Conservation (phyloP, 2,797 vertebrate species). For the Heterohyrax brucei region DNA sequence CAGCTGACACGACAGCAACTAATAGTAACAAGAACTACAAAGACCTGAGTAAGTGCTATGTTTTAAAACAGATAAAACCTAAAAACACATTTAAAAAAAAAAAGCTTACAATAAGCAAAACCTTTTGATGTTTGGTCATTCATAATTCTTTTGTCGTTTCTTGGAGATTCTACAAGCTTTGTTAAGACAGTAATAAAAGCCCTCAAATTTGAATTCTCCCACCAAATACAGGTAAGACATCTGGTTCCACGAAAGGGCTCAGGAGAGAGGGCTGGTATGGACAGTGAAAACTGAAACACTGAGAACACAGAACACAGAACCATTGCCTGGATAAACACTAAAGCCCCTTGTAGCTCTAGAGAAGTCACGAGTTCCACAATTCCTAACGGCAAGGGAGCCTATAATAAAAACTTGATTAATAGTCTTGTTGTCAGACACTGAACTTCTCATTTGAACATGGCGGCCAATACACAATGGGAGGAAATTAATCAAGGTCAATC, state of each 20-base stretch:
- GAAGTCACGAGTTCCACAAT: neutral
- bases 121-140: neutral
- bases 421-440: neutral
- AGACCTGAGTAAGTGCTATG: neutral
- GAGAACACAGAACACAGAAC: neutral
- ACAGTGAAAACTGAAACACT: neutral
- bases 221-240: neutral
- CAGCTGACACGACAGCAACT: no score
- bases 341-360: neutral
- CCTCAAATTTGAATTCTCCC: rapidly evolving
- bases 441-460: neutral
- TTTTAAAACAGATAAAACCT: neutral
- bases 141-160: neutral
- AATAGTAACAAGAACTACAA: no score
- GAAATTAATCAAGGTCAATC: neutral
- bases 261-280: neutral
- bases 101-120: neutral
- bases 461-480: neutral
- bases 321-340: neutral
- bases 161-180: neutral
- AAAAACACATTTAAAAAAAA: neutral
- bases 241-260: neutral
- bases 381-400: neutral
- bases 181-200: rapidly evolving
- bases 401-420: neutral